A percentile compares a stretch with the other conserved stretches of the same genome.
phyloP scores from a whole-genome alignment of 1,140 invertebrate species.

The Plutomurus gul region DNA sequence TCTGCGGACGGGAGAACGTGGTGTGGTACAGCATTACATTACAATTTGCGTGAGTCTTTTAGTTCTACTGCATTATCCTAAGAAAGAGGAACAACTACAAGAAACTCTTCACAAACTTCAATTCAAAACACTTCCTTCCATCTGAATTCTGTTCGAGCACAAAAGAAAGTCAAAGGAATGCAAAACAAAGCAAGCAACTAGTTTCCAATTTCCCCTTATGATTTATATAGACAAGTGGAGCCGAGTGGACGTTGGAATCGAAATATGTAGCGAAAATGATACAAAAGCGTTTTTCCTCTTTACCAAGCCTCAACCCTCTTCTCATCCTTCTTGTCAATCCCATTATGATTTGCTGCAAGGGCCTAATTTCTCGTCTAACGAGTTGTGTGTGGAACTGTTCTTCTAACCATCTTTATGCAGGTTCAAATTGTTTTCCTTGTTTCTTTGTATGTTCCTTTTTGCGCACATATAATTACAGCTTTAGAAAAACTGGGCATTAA shows the following conservation, averaged over 20 bases:
- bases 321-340: too few species aligned
- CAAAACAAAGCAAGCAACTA: conserved; percentile 8
- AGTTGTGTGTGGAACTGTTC: too few species aligned
- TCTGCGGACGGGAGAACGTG: background rate
- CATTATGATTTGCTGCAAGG: too few species aligned
- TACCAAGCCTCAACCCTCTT: too few species aligned
- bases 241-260: background rate
- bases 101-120: background rate
- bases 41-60: background rate
- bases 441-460: too few species aligned
- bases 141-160: background rate
- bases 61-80: background rate
- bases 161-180: background rate
- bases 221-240: background rate
- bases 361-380: too few species aligned
- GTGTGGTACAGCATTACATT: background rate
- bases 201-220: conserved; percentile 17
- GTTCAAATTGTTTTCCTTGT: too few species aligned
- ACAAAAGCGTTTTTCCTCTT: too few species aligned
- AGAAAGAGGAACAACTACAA: too few species aligned
- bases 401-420: too few species aligned
- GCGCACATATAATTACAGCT: too few species aligned
- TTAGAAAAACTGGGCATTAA: too few species aligned
- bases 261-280: background rate
- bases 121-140: background rate